Conservation (phyloP, 2,888 invertebrate genomes). For the Heliconius sara region DNA sequence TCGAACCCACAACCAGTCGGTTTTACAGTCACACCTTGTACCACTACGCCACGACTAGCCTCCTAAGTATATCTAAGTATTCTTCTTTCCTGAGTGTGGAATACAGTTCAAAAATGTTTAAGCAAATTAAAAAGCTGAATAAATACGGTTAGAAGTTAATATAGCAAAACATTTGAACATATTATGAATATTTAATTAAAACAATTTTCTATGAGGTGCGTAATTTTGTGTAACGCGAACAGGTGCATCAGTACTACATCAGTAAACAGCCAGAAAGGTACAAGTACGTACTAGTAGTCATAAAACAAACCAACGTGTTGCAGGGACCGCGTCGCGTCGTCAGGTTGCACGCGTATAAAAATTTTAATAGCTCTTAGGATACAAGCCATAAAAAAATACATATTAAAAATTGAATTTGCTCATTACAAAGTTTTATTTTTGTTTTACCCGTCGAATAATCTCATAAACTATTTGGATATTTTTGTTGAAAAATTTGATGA, state of each 20-base stretch:
- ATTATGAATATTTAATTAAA: neutral
- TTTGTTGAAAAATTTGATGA: too few relatives aligned
- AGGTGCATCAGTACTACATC: conserved; percentile 7
- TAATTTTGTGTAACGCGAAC: neutral
- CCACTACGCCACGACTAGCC: too few relatives aligned
- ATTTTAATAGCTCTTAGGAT: conserved; percentile 66
- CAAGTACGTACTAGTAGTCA: conserved; percentile 16
- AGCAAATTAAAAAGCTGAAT: neutral
- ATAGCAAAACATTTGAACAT: too few relatives aligned
- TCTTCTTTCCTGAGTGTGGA: too few relatives aligned
- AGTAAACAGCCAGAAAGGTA: conserved; percentile 12
- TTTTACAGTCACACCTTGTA: too few relatives aligned
- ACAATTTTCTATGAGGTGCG: neutral
- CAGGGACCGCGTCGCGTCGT: conserved; percentile 40
- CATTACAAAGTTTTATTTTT: conserved; percentile 17
- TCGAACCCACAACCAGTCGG: too few relatives aligned
- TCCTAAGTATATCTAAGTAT: too few relatives aligned
- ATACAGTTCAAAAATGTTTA: too few relatives aligned
- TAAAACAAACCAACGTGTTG: conserved; percentile 40
- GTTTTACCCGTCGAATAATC: neutral
- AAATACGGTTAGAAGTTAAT: neutral
- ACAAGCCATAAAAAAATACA: conserved; percentile 63
- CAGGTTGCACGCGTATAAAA: conserved; percentile 72
- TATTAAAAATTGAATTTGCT: conserved; percentile 75
- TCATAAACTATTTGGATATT: too few relatives aligned